Evolutionary conservation across 2,888 invertebrate species (phyloP), one percentile per base, ranked within the genome.

Genomic region (Dasysyrphus tricinctus): DNA sequence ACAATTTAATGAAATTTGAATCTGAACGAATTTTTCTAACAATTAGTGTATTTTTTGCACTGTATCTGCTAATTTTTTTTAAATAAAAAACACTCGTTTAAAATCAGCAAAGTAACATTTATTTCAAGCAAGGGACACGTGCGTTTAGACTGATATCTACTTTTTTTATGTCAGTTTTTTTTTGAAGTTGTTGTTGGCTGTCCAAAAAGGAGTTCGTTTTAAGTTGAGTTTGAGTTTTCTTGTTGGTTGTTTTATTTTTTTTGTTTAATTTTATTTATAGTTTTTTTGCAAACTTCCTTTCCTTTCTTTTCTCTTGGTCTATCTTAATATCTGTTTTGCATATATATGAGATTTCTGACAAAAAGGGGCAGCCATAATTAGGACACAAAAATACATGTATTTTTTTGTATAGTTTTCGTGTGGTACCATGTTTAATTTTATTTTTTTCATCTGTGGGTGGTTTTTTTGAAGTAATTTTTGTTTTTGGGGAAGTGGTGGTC

Each of bases 301-400:
- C 49, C 32, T 39, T 39, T 69, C 16, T 19, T 54, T n/a, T 47
- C 65, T 42, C 56, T 29, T 75, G 32, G 37, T 51, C 75, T 84
- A 80, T 80, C 80, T 84, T 57, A 57, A 70, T 84, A 65, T 51
- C 24, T 29, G 12, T 49, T 67, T 34, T 49, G 44, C 32, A 32
- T 47, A 47, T 44, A 24, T 47, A 44, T 14, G n/a, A 47, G 11
- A 72, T 49, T 70, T 74, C 24, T 65, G 14, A 24, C 24, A 57
- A 84, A 80, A 85, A 77, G 85, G 85, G 85, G 80, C 70, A 81
- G 49, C 61, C 76, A 69, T 78, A 85, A 85, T 85, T 85, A 85
- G 85, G 85, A 81, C 85, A 70, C 73, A 73, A 63, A 54, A 61
- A 63, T 72, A 16, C 7, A 24, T 24, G 14, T 73, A 67, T 73